A percentile compares a stretch with the other conserved stretches of the same genome.
Evolutionary conservation across 1,140 invertebrate genomes (phyloP).

Genomic region (Heliconius nattereri): DNA sequence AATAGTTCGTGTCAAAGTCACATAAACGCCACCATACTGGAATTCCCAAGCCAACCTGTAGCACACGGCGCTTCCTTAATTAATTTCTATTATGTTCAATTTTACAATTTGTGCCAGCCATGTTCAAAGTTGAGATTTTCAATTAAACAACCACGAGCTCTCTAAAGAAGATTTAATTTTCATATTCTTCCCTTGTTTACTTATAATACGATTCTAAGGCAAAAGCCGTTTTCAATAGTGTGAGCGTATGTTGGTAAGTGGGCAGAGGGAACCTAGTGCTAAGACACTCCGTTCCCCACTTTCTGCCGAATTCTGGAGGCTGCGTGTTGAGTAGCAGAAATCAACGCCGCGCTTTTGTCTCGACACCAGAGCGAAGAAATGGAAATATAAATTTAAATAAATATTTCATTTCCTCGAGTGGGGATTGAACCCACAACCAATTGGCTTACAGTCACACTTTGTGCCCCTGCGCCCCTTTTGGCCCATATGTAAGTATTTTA

Average conservation of each 20-base stretch:
- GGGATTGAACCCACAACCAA: too few relatives aligned
- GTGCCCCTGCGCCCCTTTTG: too few relatives aligned
- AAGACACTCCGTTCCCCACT: too few relatives aligned
- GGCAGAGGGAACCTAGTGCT: too few relatives aligned
- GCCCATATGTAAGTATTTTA: too few relatives aligned
- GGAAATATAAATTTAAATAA: too few relatives aligned
- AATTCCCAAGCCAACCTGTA: not conserved
- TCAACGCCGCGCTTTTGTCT: too few relatives aligned
- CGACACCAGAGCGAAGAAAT: too few relatives aligned
- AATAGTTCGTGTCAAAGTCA: not conserved
- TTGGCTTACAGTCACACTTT: too few relatives aligned
- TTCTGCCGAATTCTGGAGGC: too few relatives aligned
- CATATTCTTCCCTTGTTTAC: constrained; percentile 4
- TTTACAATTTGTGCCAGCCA: constrained; percentile 25
- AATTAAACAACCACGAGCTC: constrained; percentile 18
- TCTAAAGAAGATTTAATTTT: constrained; percentile 17
- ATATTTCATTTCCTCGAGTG: too few relatives aligned
- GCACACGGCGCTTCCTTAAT: constrained; percentile 18
- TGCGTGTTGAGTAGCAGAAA: too few relatives aligned
- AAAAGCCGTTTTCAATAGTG: not conserved
- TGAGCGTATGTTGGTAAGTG: not conserved
- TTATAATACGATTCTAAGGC: not conserved
- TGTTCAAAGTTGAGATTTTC: constrained; percentile 27
- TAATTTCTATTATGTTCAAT: constrained; percentile 26
- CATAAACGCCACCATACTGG: constrained; percentile 2